These are phyloP conservation scores for Chironomus tentans DNA, from an alignment of 2,888 invertebrate genomes.

Conservation along the genomic window DNA sequence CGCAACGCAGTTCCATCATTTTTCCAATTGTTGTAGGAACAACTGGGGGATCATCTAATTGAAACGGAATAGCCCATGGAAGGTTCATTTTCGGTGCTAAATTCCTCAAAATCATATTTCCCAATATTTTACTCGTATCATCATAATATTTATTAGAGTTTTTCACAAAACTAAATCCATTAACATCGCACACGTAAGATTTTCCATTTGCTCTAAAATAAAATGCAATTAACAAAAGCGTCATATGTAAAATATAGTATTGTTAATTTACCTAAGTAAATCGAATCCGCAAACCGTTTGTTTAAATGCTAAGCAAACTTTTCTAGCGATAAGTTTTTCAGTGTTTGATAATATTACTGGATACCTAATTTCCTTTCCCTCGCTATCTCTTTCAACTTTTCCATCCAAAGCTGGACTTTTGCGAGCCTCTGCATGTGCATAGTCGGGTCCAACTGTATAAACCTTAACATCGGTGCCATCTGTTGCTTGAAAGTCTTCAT, in stretches of 20 bases:
- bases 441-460: conserved; percentile 96
- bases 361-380: conserved; percentile 97
- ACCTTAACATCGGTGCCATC: conserved; percentile 79
- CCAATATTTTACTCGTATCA: conserved; percentile 96
- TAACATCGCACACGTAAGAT: conserved; percentile 99
- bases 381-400: conserved; percentile 95
- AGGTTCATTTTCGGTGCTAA: conserved; percentile 92
- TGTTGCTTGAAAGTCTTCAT: conserved; percentile 99
- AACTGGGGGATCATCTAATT: conserved; percentile 95
- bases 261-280: conserved; percentile 61
- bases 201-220: conserved; percentile 83
- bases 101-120: conserved; percentile 93
- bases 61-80: conserved; percentile 95
- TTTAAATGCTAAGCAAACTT: conserved; percentile 92
- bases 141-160: conserved; percentile 99
- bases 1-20: conserved; percentile 88
- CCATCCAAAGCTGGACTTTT: conserved; percentile 98
- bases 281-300: conserved; percentile 99
- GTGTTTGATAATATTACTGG: conserved; percentile 95
- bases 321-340: conserved; percentile 95
- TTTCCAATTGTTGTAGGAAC: conserved; percentile 96
- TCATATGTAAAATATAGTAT: too few species aligned
- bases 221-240: too few species aligned
- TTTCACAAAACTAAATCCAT: conserved; percentile 99
- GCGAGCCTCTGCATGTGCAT: conserved; percentile 97